Evolutionary conservation across 2,888 invertebrate species (phyloP).

Genomic region (Synanthedon vespiformis): DNA sequence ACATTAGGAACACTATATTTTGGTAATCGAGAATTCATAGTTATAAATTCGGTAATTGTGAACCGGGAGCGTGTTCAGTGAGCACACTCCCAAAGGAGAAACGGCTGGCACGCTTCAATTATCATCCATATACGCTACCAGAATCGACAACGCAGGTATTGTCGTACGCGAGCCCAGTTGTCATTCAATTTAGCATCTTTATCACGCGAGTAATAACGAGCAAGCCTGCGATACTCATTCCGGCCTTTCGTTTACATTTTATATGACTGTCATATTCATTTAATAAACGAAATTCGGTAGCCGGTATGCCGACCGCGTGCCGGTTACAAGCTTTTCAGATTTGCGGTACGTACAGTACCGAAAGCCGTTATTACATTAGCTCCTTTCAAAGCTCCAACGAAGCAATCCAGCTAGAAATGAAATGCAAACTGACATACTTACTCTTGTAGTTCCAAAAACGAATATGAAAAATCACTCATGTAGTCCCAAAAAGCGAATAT

Average conservation of each 20-base stretch:
- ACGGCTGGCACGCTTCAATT: slow-evolving; percentile 48
- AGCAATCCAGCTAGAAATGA: neutral
- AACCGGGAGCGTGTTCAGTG: slow-evolving; percentile 7
- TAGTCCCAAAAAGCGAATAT: too few relatives aligned
- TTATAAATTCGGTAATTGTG: neutral
- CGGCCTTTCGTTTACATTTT: neutral
- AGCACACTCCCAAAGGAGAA: slow-evolving; percentile 32
- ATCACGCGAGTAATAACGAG: neutral
- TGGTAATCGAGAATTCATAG: neutral
- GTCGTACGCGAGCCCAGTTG: slow-evolving; percentile 22
- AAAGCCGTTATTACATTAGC: neutral
- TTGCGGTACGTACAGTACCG: neutral
- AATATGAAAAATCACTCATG: neutral
- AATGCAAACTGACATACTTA: neutral
- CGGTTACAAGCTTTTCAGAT: neutral
- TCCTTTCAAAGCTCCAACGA: neutral
- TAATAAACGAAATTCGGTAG: neutral
- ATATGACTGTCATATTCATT: neutral
- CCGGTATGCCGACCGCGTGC: neutral
- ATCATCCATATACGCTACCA: slow-evolving; percentile 40
- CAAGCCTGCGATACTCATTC: neutral
- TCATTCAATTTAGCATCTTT: slow-evolving; percentile 28
- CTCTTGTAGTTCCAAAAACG: neutral
- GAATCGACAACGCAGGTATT: slow-evolving; percentile 38
- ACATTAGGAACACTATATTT: neutral